A percentile compares a stretch with the other conserved stretches of the same genome.
These are phyloP conservation scores for Protonibea diacanthus DNA, from an alignment of 2,797 vertebrate species.

Conservation along the genomic window DNA sequence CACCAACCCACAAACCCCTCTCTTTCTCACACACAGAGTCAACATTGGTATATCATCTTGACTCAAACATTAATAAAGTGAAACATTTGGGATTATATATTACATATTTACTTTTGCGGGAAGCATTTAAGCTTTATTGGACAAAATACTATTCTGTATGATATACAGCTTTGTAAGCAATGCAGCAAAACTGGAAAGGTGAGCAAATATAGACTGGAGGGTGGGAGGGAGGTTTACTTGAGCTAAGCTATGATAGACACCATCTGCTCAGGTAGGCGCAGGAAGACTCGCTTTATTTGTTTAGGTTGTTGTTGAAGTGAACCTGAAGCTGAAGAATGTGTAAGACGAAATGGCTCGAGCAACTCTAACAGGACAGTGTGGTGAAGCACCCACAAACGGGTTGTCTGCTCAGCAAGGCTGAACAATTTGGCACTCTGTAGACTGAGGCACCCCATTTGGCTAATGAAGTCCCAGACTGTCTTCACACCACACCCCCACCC, in stretches of 20 bases:
- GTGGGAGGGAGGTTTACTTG: constrained; percentile 7
- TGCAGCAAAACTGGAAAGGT: constrained; percentile 33
- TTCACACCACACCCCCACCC: constrained; percentile 87
- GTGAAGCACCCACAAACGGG: constrained; percentile 77
- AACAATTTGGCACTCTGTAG: constrained; percentile 80
- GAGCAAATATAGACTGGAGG: constrained; percentile 21
- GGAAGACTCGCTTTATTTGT: constrained; percentile 32
- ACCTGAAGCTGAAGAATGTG: constrained; percentile 53
- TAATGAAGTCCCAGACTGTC: constrained; percentile 88
- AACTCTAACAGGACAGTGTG: constrained; percentile 63
- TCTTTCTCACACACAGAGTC: background rate
- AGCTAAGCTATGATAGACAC: constrained; percentile 23
- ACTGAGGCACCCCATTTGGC: constrained; percentile 85
- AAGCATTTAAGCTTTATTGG: constrained; percentile 11
- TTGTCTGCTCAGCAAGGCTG: constrained; percentile 79
- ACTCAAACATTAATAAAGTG: constrained; percentile 42
- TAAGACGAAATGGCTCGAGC: constrained; percentile 55
- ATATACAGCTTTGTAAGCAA: constrained; percentile 18
- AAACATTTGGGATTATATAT: constrained; percentile 41
- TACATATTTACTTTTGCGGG: constrained; percentile 13
- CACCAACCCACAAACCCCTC: background rate
- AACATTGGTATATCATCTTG: constrained; percentile 30
- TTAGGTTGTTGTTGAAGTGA: constrained; percentile 48
- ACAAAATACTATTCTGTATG: background rate
- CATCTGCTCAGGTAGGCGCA: constrained; percentile 6